These are phyloP conservation scores for Pleuronectes platessa DNA, from an alignment of 2,113 vertebrate genomes.

Conservation along the genomic window DNA sequence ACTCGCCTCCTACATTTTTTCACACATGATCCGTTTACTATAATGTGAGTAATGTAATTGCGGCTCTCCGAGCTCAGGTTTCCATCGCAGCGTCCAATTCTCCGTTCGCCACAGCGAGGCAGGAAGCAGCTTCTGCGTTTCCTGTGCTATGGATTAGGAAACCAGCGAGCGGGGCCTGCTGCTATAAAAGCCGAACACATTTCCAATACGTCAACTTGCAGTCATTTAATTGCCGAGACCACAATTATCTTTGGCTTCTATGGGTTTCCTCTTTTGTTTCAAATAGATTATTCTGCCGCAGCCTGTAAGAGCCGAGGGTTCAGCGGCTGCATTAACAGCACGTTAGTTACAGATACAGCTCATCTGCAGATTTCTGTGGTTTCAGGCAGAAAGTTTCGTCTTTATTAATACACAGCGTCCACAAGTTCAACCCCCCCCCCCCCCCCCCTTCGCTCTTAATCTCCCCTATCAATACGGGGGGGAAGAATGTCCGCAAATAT, in stretches of 20 bases:
- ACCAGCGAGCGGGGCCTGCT: background rate
- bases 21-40: conserved; percentile 57
- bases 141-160: conserved; percentile 54
- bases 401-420: background rate
- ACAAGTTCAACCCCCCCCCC: too few species aligned
- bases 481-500: too few species aligned
- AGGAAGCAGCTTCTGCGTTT: conserved; percentile 49
- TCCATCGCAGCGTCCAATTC: conserved; percentile 32
- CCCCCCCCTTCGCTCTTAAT: too few species aligned
- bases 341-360: conserved; percentile 17
- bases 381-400: background rate
- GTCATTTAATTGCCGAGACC: conserved; percentile 57
- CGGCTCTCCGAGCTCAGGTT: conserved; percentile 17
- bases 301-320: background rate
- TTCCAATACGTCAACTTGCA: conserved; percentile 42
- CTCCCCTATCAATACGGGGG: too few species aligned
- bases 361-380: conserved; percentile 7
- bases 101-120: conserved; percentile 18
- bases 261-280: conserved; percentile 40
- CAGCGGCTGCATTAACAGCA: conserved; percentile 7
- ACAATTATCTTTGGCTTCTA: conserved; percentile 39
- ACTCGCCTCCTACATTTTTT: conserved; percentile 5
- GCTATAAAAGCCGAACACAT: conserved; percentile 31
- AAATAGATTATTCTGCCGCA: conserved; percentile 17
- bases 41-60: conserved; percentile 55